Percentiles rank a stretch among this genome's conserved stretches.
Conservation (phyloP, 2,888 invertebrate species). For the Xestia ashworthii region DNA sequence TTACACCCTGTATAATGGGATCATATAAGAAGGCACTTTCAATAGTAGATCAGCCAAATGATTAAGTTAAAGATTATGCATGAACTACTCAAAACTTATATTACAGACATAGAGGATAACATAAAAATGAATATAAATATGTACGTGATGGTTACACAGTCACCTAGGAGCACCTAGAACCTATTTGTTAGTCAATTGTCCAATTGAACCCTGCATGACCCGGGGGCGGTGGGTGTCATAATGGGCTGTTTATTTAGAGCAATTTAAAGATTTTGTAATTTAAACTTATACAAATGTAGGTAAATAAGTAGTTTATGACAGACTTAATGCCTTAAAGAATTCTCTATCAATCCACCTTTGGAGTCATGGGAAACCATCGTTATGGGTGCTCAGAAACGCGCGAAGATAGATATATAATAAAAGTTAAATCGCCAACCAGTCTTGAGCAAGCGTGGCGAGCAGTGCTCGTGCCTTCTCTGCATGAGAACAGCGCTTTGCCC, state of each 20-base stretch:
- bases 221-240: background rate
- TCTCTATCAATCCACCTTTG: background rate
- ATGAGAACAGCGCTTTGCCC: background rate
- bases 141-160: background rate
- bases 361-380: background rate
- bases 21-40: background rate
- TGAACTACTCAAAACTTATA: background rate
- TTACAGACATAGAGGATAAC: background rate
- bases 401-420: background rate
- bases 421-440: background rate
- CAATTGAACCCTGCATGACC: constrained; percentile 11
- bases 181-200: background rate
- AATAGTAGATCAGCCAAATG: background rate
- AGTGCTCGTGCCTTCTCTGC: background rate
- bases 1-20: too few relatives aligned
- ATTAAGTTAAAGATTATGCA: background rate
- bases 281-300: background rate
- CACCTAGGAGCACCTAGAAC: background rate
- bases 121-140: background rate
- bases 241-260: background rate
- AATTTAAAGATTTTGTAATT: background rate
- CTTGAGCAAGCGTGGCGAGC: background rate
- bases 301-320: background rate
- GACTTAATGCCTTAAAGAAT: background rate
- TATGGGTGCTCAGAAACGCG: background rate